Evolutionary conservation across 2,113 vertebrate species (phyloP), one percentile per base, ranked within the genome.

Genomic region (Prionailurus bengalensis): DNA sequence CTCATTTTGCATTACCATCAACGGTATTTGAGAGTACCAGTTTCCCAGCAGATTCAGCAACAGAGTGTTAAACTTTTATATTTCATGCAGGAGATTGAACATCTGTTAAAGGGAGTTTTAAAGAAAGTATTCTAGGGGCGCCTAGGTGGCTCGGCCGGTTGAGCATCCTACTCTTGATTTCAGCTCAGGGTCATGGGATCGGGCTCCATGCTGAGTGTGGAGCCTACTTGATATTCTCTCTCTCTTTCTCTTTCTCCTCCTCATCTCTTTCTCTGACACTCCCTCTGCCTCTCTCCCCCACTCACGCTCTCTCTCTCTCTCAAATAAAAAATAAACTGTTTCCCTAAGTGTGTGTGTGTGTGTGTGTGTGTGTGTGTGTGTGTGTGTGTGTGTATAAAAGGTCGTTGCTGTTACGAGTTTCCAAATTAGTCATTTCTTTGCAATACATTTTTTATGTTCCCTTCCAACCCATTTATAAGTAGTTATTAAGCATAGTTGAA

Each of bases 21-120:
- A 12, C 15, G 51, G 0, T 79, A 1, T 63, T 4, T 58, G 17
- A 48, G 19, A 84, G 4, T 71, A 36, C 51, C 55, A 88, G 4
- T 94, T 92, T 96, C 58, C n/a, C 16, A 51, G 21, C 31, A 78
- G 61, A 66, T 86, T 94, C 25, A 92, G 66, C 63, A 89, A 8
- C 68, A 90, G 16, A 66, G 66, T 83, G 27, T 25, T 79, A 45
- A 70, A 68, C 51, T 73, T 88, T 6, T 39, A 1, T 82, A 5
- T 63, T 65, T 86, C 66, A 36, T 48, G 23, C 15, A 65, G 42
- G 48, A 90, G 21, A 66, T 14, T 61, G n/a, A 76, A 19, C 80
- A 45, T 73, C 25, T 96, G 36, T 83, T 79, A 73, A 29, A 92
- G 73, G 29, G 29, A 92, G n/a, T 81, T 61, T 45, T 53, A 82